These are phyloP conservation scores for Chelonia mydas DNA, from an alignment of 2,797 vertebrate species.

Conservation along the genomic window DNA sequence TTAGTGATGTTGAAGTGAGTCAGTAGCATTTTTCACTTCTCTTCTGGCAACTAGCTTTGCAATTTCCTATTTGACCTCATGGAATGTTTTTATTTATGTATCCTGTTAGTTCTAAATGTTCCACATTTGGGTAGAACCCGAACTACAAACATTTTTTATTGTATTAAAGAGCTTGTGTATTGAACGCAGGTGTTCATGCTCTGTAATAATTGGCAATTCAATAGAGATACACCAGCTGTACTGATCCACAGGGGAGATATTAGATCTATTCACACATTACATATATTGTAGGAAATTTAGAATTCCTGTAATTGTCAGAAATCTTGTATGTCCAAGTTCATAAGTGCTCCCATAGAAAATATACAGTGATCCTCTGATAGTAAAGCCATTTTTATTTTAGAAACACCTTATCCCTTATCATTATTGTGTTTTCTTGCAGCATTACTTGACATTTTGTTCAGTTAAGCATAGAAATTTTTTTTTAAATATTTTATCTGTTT, in stretches of 20 bases:
- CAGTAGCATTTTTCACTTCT: slow-evolving; percentile 44
- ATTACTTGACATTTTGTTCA: slow-evolving; percentile 44
- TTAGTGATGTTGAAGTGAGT: slow-evolving; percentile 45
- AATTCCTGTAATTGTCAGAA: slow-evolving; percentile 69
- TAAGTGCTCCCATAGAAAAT: slow-evolving; percentile 12
- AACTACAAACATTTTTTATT: slow-evolving; percentile 66
- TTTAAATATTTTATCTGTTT: slow-evolving; percentile 37
- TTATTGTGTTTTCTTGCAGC: slow-evolving; percentile 41
- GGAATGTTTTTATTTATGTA: slow-evolving; percentile 78
- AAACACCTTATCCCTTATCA: neutral
- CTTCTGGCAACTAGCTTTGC: slow-evolving; percentile 62
- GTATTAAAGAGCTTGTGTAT: slow-evolving; percentile 63
- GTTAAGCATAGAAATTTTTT: slow-evolving; percentile 49
- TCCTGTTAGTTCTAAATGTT: slow-evolving; percentile 76
- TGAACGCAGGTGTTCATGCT: slow-evolving; percentile 73
- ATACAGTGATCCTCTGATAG: neutral
- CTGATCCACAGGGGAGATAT: slow-evolving; percentile 59
- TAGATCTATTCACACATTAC: slow-evolving; percentile 54
- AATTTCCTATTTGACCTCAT: slow-evolving; percentile 62
- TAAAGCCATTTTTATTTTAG: slow-evolving; percentile 45
- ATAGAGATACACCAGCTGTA: slow-evolving; percentile 66
- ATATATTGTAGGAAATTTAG: slow-evolving; percentile 65
- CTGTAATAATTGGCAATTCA: slow-evolving; percentile 52
- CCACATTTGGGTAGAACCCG: slow-evolving; percentile 64
- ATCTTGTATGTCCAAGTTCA: neutral